Evolutionary conservation across 2,113 vertebrate species (phyloP).

Genomic region (Callipepla squamata): DNA sequence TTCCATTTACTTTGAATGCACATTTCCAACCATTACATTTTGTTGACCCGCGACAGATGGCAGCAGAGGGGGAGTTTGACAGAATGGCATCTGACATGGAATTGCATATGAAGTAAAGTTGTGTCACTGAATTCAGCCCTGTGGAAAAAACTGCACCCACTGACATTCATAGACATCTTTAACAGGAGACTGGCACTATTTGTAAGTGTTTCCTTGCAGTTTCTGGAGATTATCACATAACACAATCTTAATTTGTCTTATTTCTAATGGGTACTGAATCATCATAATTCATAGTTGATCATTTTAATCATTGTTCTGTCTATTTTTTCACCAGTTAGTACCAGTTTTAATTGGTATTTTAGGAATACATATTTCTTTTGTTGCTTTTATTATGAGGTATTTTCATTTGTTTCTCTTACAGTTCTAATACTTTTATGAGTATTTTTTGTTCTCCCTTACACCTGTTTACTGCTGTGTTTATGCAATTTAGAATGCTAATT

Average conservation of each 20-base stretch:
- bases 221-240: background rate
- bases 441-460: background rate
- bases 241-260: background rate
- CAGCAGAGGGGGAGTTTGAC: no score
- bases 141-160: no score
- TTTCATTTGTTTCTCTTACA: background rate
- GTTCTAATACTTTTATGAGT: background rate
- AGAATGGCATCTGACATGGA: no score
- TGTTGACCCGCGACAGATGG: no score
- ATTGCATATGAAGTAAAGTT: no score
- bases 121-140: no score
- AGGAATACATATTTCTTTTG: background rate
- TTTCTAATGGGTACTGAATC: background rate
- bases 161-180: background rate
- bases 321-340: background rate
- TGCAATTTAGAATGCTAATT: background rate
- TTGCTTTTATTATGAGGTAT: background rate
- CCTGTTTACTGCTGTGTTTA: background rate
- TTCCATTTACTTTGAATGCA: background rate
- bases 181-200: background rate
- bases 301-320: background rate
- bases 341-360: background rate
- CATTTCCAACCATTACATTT: background rate
- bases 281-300: background rate
- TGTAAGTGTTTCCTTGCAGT: background rate